These are phyloP conservation scores for Cebus imitator DNA, from an alignment of 2,113 vertebrate genomes.

Conservation along the genomic window DNA sequence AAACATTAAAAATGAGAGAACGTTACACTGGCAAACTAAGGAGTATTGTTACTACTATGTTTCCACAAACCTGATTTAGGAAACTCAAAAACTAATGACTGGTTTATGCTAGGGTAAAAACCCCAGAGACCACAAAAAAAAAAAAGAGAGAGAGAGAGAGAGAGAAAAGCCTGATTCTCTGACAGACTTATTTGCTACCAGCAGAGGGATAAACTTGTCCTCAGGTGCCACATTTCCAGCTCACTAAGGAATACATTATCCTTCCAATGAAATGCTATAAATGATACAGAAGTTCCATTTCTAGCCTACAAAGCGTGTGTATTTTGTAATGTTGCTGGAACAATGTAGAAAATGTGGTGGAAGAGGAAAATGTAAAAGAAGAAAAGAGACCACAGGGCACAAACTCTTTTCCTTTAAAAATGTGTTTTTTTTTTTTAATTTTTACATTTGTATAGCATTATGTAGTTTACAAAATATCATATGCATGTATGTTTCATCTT, in stretches of 20 bases:
- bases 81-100: neutral
- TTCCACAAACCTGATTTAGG: neutral
- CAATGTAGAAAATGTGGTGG: neutral
- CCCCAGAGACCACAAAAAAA: neutral
- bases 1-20: neutral
- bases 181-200: neutral
- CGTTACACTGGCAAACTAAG: neutral
- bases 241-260: neutral
- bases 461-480: neutral
- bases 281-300: neutral
- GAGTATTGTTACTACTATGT: neutral
- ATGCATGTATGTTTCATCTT: neutral
- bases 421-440: neutral
- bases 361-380: neutral
- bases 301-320: neutral
- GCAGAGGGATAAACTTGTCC: neutral
- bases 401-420: neutral
- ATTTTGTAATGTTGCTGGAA: neutral
- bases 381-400: neutral
- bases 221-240: neutral
- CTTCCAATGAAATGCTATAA: neutral
- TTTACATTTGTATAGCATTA: neutral
- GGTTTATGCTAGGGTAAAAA: neutral
- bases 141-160: neutral
- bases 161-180: accelerated